These are phyloP conservation scores for Agonopterix arenella DNA, from an alignment of 2,888 invertebrate species.

Conservation along the genomic window DNA sequence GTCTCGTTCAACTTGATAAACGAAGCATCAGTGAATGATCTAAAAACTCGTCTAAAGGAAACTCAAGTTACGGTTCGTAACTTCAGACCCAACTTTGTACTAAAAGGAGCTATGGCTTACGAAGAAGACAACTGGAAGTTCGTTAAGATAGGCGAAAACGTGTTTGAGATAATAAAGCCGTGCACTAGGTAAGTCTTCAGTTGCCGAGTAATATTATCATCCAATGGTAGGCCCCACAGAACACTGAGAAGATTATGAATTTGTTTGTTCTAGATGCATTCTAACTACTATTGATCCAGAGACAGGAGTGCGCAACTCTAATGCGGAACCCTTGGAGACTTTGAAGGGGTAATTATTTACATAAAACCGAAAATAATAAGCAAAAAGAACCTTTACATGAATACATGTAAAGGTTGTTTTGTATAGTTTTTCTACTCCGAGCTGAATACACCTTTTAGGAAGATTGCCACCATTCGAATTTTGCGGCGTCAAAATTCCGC, in stretches of 20 bases:
- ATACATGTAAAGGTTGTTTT: too few relatives aligned
- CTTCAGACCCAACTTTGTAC: constrained; percentile 84
- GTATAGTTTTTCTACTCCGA: too few relatives aligned
- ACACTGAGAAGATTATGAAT: not conserved
- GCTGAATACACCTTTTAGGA: too few relatives aligned
- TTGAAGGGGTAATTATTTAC: constrained; percentile 63
- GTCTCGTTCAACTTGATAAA: constrained; percentile 82
- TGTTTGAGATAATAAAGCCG: constrained; percentile 80
- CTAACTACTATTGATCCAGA: constrained; percentile 83
- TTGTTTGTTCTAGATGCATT: constrained; percentile 75
- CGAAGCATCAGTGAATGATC: constrained; percentile 79
- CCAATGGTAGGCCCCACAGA: too few relatives aligned
- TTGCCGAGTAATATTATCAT: not conserved
- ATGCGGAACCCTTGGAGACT: constrained; percentile 80
- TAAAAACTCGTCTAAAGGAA: constrained; percentile 77
- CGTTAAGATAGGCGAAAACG: constrained; percentile 80
- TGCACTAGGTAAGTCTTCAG: constrained; percentile 73
- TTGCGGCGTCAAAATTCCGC: too few relatives aligned
- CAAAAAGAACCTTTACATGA: too few relatives aligned
- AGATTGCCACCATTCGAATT: too few relatives aligned
- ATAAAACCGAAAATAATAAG: too few relatives aligned
- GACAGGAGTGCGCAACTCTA: constrained; percentile 76
- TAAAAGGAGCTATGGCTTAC: constrained; percentile 75
- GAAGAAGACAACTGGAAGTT: constrained; percentile 85
- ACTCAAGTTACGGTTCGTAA: constrained; percentile 62